phyloP scores from a whole-genome alignment of 2,797 vertebrate species.

The Chelonia mydas region DNA sequence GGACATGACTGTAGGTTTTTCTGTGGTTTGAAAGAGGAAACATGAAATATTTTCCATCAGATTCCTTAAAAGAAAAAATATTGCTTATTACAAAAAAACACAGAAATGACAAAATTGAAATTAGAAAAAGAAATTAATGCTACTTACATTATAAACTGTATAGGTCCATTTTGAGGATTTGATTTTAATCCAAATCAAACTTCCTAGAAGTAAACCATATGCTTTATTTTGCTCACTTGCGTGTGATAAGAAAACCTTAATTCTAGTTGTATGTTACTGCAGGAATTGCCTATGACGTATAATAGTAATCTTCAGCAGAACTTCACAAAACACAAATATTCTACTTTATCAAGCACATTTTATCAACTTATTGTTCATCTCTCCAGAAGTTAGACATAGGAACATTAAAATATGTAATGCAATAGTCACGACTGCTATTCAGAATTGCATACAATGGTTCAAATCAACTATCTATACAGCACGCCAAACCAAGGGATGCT shows the following conservation, averaged over 20 bases:
- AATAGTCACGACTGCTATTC: not conserved
- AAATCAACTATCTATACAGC: not conserved
- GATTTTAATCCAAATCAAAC: slow-evolving; percentile 89
- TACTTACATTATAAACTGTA: slow-evolving; percentile 89
- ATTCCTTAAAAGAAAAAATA: slow-evolving; percentile 83
- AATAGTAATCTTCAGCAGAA: not conserved
- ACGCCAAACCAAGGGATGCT: not conserved
- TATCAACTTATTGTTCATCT: not conserved
- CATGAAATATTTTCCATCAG: slow-evolving; percentile 88
- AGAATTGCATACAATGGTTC: not conserved
- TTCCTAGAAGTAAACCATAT: slow-evolving; percentile 79
- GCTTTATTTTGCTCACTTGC: not conserved
- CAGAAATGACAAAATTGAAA: not conserved
- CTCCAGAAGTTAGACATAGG: not conserved
- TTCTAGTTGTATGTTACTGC: not conserved
- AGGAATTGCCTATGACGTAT: not conserved
- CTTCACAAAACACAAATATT: not conserved
- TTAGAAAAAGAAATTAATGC: not conserved
- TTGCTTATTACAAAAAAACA: not conserved
- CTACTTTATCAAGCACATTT: not conserved
- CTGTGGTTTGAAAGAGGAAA: slow-evolving; percentile 92
- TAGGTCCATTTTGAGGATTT: slow-evolving; percentile 91
- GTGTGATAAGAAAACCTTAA: not conserved
- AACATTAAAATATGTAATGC: not conserved
- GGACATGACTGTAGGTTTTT: slow-evolving; percentile 91